A percentile compares a stretch with the other conserved stretches of the same genome.
Evolutionary conservation across 2,113 vertebrate genomes (phyloP).

Genomic region (Papio anubis): DNA sequence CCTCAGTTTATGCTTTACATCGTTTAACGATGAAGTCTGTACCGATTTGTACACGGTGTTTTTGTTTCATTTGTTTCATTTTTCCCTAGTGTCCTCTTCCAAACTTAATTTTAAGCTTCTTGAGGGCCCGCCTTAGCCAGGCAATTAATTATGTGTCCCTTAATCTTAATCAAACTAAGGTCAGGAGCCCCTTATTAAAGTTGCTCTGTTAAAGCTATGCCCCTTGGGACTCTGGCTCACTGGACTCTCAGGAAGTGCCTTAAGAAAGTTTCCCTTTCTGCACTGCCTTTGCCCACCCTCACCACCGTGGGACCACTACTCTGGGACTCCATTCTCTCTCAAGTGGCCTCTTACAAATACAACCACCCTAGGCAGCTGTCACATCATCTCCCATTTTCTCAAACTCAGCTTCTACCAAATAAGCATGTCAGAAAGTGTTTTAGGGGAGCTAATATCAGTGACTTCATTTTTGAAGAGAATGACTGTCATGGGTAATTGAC

Average conservation of each 20-base stretch:
- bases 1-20: neutral
- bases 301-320: fast-evolving
- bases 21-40: neutral
- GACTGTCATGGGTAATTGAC: slow-evolving; percentile 33
- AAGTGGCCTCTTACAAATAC: neutral
- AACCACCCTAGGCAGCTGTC: neutral
- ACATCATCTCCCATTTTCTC: neutral
- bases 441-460: neutral
- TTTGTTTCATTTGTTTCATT: neutral
- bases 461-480: slow-evolving; percentile 52
- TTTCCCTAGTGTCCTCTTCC: neutral
- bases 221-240: neutral
- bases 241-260: neutral
- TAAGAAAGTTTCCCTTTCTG: neutral
- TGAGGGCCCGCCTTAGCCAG: neutral
- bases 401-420: neutral
- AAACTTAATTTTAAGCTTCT: neutral
- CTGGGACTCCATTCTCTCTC: neutral
- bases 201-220: neutral
- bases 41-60: neutral
- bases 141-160: neutral
- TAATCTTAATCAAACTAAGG: neutral
- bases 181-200: neutral
- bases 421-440: slow-evolving; percentile 12
- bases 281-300: neutral